A percentile compares a stretch with the other conserved stretches of the same genome.
These are phyloP conservation scores for Anableps anableps DNA, from an alignment of 2,797 vertebrate genomes.

Conservation along the genomic window DNA sequence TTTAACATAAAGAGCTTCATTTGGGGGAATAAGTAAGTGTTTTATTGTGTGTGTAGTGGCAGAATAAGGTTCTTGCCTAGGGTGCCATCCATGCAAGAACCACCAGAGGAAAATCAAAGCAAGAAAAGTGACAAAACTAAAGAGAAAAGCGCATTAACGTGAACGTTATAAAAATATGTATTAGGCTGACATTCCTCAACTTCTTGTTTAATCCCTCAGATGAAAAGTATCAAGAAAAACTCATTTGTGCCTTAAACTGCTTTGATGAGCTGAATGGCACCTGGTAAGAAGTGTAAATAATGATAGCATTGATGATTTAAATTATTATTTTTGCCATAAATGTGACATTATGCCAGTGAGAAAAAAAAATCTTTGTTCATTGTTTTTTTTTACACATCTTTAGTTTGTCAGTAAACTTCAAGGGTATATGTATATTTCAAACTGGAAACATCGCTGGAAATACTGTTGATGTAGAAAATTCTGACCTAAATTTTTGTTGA, in stretches of 20 bases:
- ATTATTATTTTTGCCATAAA: neutral
- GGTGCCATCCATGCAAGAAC: neutral
- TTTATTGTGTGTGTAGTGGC: neutral
- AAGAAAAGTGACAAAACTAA: neutral
- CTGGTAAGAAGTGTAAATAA: too few species aligned
- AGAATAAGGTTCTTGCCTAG: neutral
- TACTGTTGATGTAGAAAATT: neutral
- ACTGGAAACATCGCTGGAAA: neutral
- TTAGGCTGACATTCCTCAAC: conserved; percentile 60
- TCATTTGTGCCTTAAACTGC: conserved; percentile 18
- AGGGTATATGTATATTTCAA: neutral
- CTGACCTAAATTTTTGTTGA: neutral
- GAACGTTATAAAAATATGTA: conserved; percentile 21
- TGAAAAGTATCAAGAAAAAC: conserved; percentile 21
- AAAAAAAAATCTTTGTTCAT: neutral
- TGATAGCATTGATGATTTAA: neutral
- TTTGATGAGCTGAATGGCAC: conserved; percentile 41
- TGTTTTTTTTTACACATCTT: neutral
- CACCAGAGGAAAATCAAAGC: neutral
- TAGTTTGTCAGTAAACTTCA: neutral
- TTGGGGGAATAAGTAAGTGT: neutral
- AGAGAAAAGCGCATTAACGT: neutral
- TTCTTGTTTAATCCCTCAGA: conserved; percentile 4
- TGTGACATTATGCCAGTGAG: neutral
- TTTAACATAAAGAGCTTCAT: neutral